Conservation (phyloP, 1,140 invertebrate species). For the Heterodera schachtii region DNA sequence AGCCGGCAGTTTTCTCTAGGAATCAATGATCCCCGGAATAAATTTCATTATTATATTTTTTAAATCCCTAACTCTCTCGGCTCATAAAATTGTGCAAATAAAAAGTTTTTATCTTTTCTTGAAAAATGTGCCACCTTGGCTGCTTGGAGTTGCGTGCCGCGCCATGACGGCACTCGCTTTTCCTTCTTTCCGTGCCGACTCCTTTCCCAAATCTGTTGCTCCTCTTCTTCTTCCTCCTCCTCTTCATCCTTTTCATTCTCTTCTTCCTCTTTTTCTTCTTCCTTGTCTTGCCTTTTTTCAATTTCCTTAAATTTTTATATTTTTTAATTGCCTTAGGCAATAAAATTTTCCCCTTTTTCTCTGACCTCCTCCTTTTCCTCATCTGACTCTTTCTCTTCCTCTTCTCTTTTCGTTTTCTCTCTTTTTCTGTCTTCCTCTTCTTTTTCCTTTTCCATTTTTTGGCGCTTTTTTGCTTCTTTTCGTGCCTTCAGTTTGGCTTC, state of each 20-base stretch:
- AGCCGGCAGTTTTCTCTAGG: too few species aligned
- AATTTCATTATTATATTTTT: too few species aligned
- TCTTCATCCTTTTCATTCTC: slow-evolving; percentile 66
- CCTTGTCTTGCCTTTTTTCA: slow-evolving; percentile 69
- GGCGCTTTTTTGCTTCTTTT: slow-evolving; percentile 30
- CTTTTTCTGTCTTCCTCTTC: slow-evolving; percentile 28
- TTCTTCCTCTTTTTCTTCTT: slow-evolving; percentile 69
- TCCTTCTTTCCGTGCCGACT: slow-evolving; percentile 38
- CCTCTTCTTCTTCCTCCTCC: slow-evolving; percentile 63
- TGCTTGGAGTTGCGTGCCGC: slow-evolving; percentile 38
- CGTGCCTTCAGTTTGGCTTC: slow-evolving; percentile 21
- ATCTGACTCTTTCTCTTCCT: slow-evolving; percentile 29
- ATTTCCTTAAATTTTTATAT: too few species aligned
- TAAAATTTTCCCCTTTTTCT: slow-evolving; percentile 40
- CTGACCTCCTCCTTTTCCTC: slow-evolving; percentile 20
- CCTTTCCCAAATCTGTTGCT: slow-evolving; percentile 53
- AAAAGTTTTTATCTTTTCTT: too few species aligned
- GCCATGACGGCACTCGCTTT: slow-evolving; percentile 45
- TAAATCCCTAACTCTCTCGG: too few species aligned
- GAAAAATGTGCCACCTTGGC: background rate
- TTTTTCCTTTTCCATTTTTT: slow-evolving; percentile 29
- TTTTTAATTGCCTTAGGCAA: too few species aligned
- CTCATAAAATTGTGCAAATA: too few species aligned
- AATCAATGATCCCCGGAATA: too few species aligned
- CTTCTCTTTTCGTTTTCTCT: slow-evolving; percentile 41